Evolutionary conservation across 2,797 vertebrate species (phyloP).

Genomic region (Paratrypauchen microcephalus): DNA sequence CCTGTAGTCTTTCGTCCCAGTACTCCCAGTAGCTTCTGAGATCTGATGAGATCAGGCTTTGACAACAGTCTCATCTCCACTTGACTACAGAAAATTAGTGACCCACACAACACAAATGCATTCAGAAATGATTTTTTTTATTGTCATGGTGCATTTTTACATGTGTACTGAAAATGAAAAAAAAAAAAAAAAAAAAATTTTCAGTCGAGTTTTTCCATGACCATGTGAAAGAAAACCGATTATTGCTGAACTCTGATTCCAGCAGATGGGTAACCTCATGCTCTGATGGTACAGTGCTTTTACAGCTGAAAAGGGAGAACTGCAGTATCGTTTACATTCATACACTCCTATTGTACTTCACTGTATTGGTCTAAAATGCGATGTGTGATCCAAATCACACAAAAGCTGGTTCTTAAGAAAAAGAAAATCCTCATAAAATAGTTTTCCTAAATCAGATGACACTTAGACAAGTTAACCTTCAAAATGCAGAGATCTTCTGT

Average conservation of each 20-base stretch:
- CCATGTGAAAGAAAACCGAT: constrained; percentile 57
- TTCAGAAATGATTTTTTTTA: constrained; percentile 72
- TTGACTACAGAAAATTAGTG: constrained; percentile 16
- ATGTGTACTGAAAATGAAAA: constrained; percentile 53
- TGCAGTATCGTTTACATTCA: constrained; percentile 29
- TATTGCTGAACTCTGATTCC: constrained; percentile 77
- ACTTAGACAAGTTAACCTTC: constrained; percentile 17
- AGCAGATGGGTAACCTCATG: constrained; percentile 62
- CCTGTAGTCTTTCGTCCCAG: too few relatives aligned
- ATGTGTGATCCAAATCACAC: constrained; percentile 43
- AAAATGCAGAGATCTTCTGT: constrained; percentile 18
- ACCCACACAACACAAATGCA: constrained; percentile 50
- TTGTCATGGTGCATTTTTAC: constrained; percentile 69
- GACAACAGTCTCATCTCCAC: background rate
- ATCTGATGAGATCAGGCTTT: too few relatives aligned
- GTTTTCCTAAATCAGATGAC: constrained; percentile 33
- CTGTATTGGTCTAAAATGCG: constrained; percentile 19
- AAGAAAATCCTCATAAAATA: constrained; percentile 22
- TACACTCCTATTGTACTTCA: constrained; percentile 35
- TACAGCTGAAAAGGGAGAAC: constrained; percentile 47
- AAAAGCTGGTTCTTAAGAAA: constrained; percentile 50
- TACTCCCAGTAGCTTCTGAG: too few relatives aligned
- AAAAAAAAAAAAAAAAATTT: too few relatives aligned
- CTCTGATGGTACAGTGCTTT: constrained; percentile 46
- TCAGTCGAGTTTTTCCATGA: constrained; percentile 37